Conservation (phyloP, 1,140 invertebrate genomes). For the Fopius arisanus region DNA sequence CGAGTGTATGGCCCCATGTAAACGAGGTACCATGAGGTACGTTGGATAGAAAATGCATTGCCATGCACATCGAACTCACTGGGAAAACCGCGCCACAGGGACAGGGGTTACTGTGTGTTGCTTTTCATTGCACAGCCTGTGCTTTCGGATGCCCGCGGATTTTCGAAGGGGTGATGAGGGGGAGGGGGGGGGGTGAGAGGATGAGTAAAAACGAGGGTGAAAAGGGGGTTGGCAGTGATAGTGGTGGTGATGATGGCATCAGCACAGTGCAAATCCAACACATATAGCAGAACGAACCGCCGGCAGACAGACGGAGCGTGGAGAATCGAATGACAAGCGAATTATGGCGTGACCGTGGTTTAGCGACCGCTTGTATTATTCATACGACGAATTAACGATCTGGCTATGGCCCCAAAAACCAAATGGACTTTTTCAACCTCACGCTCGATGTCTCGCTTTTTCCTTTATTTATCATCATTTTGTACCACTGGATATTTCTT, state of each 20-base stretch:
- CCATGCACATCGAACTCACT: conserved; percentile 37
- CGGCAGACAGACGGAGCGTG: conserved; percentile 39
- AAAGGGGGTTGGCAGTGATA: background rate
- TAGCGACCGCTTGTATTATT: conserved; percentile 39
- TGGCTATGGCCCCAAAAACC: conserved; percentile 21
- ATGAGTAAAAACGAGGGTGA: background rate
- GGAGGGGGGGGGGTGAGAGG: background rate
- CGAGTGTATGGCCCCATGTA: conserved; percentile 28
- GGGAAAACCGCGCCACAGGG: conserved; percentile 38
- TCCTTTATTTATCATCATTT: background rate
- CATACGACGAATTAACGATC: conserved; percentile 42
- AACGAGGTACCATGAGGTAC: conserved; percentile 26
- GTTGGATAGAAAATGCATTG: conserved; percentile 41
- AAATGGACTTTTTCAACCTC: background rate
- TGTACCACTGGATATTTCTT: background rate
- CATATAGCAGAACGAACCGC: conserved; percentile 11
- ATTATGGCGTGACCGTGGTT: conserved; percentile 51
- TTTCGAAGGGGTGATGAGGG: background rate
- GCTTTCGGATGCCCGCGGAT: conserved; percentile 21
- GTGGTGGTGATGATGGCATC: conserved; percentile 16
- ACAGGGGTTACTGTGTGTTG: conserved; percentile 17
- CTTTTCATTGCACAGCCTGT: conserved; percentile 3
- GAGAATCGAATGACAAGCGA: conserved; percentile 59
- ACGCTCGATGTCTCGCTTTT: background rate
- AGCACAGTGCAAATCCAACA: conserved; percentile 3